Evolutionary conservation across 2,797 vertebrate genomes (phyloP).

Genomic region (Phylloscopus collybita): DNA sequence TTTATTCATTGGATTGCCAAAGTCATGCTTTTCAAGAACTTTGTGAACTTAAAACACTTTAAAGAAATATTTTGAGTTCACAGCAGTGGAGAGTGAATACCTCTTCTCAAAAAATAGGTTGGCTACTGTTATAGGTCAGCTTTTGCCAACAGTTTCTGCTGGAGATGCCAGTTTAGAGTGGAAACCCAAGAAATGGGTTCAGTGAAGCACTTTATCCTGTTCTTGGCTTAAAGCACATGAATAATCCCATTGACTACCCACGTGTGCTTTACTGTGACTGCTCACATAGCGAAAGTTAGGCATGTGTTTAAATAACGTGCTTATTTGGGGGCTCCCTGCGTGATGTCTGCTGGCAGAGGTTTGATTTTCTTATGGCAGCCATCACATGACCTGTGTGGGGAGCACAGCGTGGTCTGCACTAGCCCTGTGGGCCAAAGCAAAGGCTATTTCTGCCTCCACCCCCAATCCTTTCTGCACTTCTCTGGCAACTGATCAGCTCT

Average conservation of each 20-base stretch:
- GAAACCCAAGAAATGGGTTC: constrained; percentile 42
- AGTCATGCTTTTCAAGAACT: constrained; percentile 45
- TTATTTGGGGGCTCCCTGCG: background rate
- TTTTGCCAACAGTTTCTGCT: constrained; percentile 48
- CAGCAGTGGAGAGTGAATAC: background rate
- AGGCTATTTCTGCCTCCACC: constrained; percentile 18
- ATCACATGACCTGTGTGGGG: background rate
- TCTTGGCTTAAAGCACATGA: constrained; percentile 44
- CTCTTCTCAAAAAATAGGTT: constrained; percentile 29
- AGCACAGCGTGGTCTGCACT: background rate
- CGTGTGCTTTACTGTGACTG: constrained; percentile 29
- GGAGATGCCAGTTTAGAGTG: constrained; percentile 62
- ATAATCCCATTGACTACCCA: constrained; percentile 60
- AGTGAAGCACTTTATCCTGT: constrained; percentile 13
- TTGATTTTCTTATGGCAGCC: background rate
- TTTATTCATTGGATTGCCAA: background rate
- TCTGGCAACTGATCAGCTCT: constrained; percentile 12
- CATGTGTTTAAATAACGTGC: constrained; percentile 9
- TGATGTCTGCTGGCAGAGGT: constrained; percentile 13
- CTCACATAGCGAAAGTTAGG: constrained; percentile 25
- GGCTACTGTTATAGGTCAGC: constrained; percentile 14
- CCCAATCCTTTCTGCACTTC: background rate
- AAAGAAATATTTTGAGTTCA: constrained; percentile 16
- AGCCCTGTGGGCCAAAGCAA: background rate
- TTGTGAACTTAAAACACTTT: constrained; percentile 25